Base-by-base conservation (phyloP, 2,797 vertebrate species). In the Picus viridis region DNA sequence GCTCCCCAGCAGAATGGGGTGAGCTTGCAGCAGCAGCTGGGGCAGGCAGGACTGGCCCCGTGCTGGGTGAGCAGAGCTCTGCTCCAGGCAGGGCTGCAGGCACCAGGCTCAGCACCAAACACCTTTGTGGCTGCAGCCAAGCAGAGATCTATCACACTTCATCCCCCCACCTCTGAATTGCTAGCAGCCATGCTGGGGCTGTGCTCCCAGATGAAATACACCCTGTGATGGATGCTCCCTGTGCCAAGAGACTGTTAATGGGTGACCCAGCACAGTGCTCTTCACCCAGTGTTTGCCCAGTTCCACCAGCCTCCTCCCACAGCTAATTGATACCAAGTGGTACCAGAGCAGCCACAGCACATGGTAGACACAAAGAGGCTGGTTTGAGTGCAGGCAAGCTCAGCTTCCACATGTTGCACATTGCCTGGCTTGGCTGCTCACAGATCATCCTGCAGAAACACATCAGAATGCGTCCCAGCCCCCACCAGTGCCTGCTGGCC, bases 391-490 rank as follows among this genome's bases (percentile, higher is more conserved):
- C 8, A 4, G 9, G 17, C 57, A n/a, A 86, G 71, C 82, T 83
- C 65, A 16, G 75, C 45, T 83, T 41, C 45, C 49, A 13, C 10
- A 0, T 16, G 6, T 29, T 49, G 74, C 59, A 1, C 0, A 0
- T 19, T 23, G 64, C 69, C 69, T 15, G 27, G 19, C 15, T 51
- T 57, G 79, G 58, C 62, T 36, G 45, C 71, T 63, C 54, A 7
- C 43, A 34, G 32, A 29, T 8, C 62, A 12, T 19, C 51, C 8
- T 11, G 23, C 1, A 19, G 80, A 72, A 65, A 23, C 7, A 16
- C 67, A n/a, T 2, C 0, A 4, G 27, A 63, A 43, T 0, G 0
- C 3, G 12, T 7, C 2, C 24, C 24, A 11, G 43, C 8, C 4
- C 5, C 5, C 64, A 12, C 2, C 47, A 4, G 1, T 1, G 5